phyloP scores from a whole-genome alignment of 2,113 vertebrate species.

The Camarhynchus parvulus region DNA sequence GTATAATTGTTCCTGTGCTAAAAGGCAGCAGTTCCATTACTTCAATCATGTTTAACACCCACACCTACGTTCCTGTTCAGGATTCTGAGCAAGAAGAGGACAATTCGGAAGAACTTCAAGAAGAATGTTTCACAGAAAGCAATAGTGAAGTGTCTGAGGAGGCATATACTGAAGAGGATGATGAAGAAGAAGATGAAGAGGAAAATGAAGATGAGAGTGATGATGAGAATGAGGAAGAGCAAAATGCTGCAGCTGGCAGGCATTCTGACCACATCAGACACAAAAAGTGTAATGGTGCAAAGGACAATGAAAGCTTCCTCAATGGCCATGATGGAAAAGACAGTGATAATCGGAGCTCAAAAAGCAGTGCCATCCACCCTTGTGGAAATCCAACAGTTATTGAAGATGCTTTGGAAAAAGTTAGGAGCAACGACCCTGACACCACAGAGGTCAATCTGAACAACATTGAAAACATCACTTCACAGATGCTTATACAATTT shows the following conservation, averaged over 20 bases:
- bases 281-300: conserved; percentile 61
- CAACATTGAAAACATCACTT: conserved; percentile 93
- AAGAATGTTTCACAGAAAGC: conserved; percentile 80
- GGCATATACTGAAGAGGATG: conserved; percentile 72
- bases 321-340: conserved; percentile 75
- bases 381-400: conserved; percentile 91
- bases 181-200: conserved; percentile 66
- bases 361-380: conserved; percentile 64
- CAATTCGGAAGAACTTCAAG: conserved; percentile 80
- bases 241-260: conserved; percentile 22
- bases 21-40: neutral
- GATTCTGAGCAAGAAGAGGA: conserved; percentile 77
- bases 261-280: conserved; percentile 38
- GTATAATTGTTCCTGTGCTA: neutral
- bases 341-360: conserved; percentile 57
- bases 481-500: conserved; percentile 88
- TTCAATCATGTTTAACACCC: neutral
- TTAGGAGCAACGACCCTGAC: conserved; percentile 82
- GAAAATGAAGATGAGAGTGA: conserved; percentile 69
- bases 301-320: conserved; percentile 44
- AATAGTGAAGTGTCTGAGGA: conserved; percentile 83
- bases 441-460: conserved; percentile 93
- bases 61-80: conserved; percentile 54
- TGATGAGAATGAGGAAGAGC: conserved; percentile 63
- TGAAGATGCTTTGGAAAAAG: conserved; percentile 89